Conservation (phyloP, 2,888 invertebrate genomes). For the Drosophila affinis region DNA sequence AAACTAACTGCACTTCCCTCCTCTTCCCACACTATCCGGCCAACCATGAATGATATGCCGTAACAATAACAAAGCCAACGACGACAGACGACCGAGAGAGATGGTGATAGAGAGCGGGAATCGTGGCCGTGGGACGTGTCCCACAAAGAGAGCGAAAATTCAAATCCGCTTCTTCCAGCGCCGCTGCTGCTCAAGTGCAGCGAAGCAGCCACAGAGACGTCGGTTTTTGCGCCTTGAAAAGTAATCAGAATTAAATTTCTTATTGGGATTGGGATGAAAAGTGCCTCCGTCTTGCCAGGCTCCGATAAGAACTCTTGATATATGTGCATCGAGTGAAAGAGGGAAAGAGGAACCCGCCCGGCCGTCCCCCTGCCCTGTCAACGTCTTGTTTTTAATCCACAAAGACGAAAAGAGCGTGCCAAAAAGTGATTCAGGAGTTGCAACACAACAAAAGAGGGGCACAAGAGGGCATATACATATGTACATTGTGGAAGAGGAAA, state of each 20-base stretch:
- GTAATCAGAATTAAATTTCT: constrained; percentile 71
- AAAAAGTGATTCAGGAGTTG: constrained; percentile 50
- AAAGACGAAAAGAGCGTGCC: constrained; percentile 49
- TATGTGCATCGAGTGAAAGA: constrained; percentile 45
- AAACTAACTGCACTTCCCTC: constrained; percentile 25
- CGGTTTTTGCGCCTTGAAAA: constrained; percentile 47
- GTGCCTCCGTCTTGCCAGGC: constrained; percentile 25
- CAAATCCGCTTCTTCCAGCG: constrained; percentile 47
- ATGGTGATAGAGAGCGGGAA: neutral
- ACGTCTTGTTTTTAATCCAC: neutral
- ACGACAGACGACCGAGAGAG: neutral
- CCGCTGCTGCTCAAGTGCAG: constrained; percentile 63
- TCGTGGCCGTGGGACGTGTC: neutral
- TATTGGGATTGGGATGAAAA: constrained; percentile 9
- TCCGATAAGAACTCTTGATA: constrained; percentile 36
- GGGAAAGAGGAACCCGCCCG: neutral
- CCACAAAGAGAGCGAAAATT: constrained; percentile 24
- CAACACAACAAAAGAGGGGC: constrained; percentile 22
- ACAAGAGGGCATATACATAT: neutral
- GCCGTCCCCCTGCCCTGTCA: constrained; percentile 27
- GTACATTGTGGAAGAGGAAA: constrained; percentile 5
- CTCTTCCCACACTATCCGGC: neutral
- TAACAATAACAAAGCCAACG: constrained; percentile 6
- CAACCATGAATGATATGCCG: constrained; percentile 25
- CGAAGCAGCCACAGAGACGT: constrained; percentile 53